Evolutionary conservation across 2,888 invertebrate genomes (phyloP).

Genomic region (Euzetes globulus): DNA sequence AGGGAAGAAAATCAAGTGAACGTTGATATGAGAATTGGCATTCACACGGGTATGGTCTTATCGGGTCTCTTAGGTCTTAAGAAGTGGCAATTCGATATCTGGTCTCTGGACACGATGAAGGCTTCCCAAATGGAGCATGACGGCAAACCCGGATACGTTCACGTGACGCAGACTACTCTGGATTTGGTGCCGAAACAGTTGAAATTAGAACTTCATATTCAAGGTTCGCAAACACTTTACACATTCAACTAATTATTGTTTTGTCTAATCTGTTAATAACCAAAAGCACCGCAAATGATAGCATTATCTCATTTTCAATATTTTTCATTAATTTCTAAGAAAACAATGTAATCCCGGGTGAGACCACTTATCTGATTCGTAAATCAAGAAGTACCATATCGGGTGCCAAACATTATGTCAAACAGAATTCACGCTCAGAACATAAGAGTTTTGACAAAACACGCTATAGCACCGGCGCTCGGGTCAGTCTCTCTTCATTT

Average conservation of each 20-base stretch:
- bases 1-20: constrained; percentile 67
- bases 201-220: constrained; percentile 23
- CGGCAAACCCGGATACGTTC: constrained; percentile 79
- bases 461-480: not conserved
- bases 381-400: not conserved
- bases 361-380: constrained; percentile 29
- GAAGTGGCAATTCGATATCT: constrained; percentile 95
- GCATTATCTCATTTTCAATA: too few species aligned
- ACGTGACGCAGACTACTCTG: constrained; percentile 66
- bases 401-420: not conserved
- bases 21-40: constrained; percentile 92
- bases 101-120: constrained; percentile 79
- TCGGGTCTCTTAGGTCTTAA: constrained; percentile 83
- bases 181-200: constrained; percentile 30
- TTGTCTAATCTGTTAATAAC: too few species aligned
- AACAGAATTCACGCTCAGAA: constrained; percentile 3
- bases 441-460: not conserved
- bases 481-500: not conserved
- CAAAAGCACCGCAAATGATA: too few species aligned
- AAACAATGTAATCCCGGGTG: constrained; percentile 29
- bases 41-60: constrained; percentile 82
- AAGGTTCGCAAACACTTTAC: constrained; percentile 22
- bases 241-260: not conserved
- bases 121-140: constrained; percentile 92
- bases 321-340: not conserved